phyloP scores from a whole-genome alignment of 2,113 vertebrate species.

The Myxocyprinus asiaticus region DNA sequence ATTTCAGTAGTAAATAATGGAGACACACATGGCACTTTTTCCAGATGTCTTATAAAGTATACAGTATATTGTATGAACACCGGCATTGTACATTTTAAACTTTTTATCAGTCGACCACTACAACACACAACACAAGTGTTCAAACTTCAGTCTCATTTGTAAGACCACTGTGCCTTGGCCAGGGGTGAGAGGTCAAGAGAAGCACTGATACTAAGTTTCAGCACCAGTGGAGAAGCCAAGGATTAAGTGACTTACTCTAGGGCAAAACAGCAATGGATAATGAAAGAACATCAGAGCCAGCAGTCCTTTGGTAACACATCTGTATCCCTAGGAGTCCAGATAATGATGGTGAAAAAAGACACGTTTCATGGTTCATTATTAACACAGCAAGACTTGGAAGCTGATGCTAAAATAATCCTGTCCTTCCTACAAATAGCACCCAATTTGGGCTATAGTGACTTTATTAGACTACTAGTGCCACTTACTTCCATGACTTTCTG shows the following conservation, averaged over 20 bases:
- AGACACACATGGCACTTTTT: too few relatives aligned
- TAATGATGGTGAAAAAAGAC: slow-evolving; percentile 12
- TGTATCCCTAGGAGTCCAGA: slow-evolving; percentile 8
- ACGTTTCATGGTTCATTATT: slow-evolving; percentile 8
- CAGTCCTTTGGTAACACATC: not conserved
- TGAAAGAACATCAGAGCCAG: slow-evolving; percentile 16
- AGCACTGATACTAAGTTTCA: slow-evolving; percentile 6
- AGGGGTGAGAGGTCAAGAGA: not conserved
- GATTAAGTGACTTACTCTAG: not conserved
- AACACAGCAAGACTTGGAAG: not conserved
- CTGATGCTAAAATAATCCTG: not conserved
- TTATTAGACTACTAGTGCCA: not conserved
- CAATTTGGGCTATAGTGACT: not conserved
- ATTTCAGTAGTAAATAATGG: too few relatives aligned
- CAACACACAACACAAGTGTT: not conserved
- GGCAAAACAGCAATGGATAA: slow-evolving; percentile 18
- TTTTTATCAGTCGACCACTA: too few relatives aligned
- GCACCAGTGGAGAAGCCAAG: not conserved
- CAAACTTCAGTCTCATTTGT: not conserved
- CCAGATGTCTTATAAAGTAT: too few relatives aligned
- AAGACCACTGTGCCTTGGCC: not conserved
- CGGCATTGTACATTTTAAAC: too few relatives aligned
- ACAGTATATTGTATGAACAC: too few relatives aligned
- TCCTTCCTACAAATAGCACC: not conserved
- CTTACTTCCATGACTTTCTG: too few relatives aligned